Percentiles rank a stretch among this genome's conserved stretches.
Conservation (phyloP, 1,140 invertebrate genomes). For the Leptopilina clavipes region DNA sequence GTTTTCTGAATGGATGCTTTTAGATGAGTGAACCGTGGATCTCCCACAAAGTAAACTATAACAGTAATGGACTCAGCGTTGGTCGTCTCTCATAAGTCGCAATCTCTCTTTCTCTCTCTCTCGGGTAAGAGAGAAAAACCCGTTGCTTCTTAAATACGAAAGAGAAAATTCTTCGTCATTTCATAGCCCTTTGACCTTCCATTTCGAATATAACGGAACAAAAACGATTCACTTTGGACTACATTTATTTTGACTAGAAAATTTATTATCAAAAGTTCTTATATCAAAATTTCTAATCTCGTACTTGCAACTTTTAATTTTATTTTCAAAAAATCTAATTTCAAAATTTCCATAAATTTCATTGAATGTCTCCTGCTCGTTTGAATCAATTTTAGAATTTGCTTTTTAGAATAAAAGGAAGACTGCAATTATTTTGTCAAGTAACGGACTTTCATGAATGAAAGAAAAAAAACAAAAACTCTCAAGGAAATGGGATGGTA, state of each 20-base stretch:
- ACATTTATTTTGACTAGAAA: not conserved
- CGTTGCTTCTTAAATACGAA: slow-evolving; percentile 46
- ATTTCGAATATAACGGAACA: slow-evolving; percentile 6
- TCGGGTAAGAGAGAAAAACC: slow-evolving; percentile 37
- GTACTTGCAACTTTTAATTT: too few species aligned
- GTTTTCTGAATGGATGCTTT: slow-evolving; percentile 33
- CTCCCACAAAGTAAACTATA: slow-evolving; percentile 53
- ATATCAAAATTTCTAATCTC: not conserved
- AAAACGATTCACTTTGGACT: slow-evolving; percentile 17
- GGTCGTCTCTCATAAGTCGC: slow-evolving; percentile 42
- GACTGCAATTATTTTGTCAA: slow-evolving; percentile 28
- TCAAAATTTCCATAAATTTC: too few species aligned
- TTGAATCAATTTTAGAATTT: not conserved
- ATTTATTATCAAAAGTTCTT: not conserved
- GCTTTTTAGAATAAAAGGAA: slow-evolving; percentile 14
- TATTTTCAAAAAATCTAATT: too few species aligned
- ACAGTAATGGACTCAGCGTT: slow-evolving; percentile 50
- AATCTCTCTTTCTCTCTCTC: too few species aligned
- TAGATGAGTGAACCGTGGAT: slow-evolving; percentile 41
- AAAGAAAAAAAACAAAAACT: not conserved
- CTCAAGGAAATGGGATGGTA: slow-evolving; percentile 3
- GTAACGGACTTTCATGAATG: not conserved
- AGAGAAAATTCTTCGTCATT: not conserved
- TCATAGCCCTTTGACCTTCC: slow-evolving; percentile 18
- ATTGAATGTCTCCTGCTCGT: not conserved